Base-by-base conservation (phyloP, 2,888 invertebrate genomes). In the Rosalia funebris region DNA sequence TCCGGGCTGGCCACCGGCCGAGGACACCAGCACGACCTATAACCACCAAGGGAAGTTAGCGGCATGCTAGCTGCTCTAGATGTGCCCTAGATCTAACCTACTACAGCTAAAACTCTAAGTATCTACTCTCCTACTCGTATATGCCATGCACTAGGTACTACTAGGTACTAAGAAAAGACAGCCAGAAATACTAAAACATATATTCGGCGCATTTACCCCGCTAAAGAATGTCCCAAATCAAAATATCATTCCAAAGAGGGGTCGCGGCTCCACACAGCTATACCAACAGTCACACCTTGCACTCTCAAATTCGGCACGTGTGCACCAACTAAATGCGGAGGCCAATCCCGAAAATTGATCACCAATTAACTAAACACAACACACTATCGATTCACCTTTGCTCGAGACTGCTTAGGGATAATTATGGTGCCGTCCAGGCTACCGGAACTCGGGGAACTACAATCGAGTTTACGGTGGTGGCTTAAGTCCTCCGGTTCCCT, bases 401-500 rank as follows among this genome's bases (percentile, higher is more conserved):
- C 87, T 82, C 87, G 74, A 34, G 76, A 73, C 64, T 81, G 80
- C 70, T 82, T 82, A 83, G 82, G 82, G 82, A 84, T 84, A 82
- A 86, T 80, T 68, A 82, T 85, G 80, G 86, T 85, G 80, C 87
- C 86, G 82, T 79, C 80, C 60, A 79, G 63, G 64, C 75, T 76
- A 56, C 71, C 79, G 69, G 84, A 85, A 83, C 83, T 83, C 11
- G 82, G 82, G 58, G 87, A 86, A 81, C 84, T 84, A 80, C 85
- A 86, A 81, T 85, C 84, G 82, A 86, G 83, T 84, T 88, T 88
- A 81, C 88, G 86, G 75, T 83, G 84, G 73, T 84, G 84, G 84
- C 91, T 91, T 72, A 91, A 85, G 82, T 92, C 92, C 84, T 91
- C 91, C 76, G 91, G 91, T 83, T 91, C 92, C 80, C 91, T 87